Base-by-base conservation (phyloP, 2,888 invertebrate species). In the Belgica antarctica region DNA sequence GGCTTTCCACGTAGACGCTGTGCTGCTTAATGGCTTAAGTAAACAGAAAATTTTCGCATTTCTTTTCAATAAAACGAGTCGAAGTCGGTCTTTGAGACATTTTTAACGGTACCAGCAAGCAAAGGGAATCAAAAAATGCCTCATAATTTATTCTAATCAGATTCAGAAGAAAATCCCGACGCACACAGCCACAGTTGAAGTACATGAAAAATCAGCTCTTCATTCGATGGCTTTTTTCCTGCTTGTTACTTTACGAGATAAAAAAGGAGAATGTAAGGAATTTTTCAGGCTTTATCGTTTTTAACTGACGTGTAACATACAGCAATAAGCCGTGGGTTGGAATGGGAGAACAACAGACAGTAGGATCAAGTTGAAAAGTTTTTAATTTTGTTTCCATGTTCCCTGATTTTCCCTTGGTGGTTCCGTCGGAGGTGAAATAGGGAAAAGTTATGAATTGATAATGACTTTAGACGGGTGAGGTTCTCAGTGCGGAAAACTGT, bases 111-210 rank as follows among this genome's bases (percentile, higher is more conserved):
- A n/a, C n/a, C n/a, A n/a, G 41, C 22, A 52, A 7, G 22, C 52
- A 22, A 31, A 8, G 34, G 34, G 12, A 31, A 31, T 31, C 34
- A 31, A 5, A 31, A 31, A 8, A 31, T 31, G 34, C 34, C 12
- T 59, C 25, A 25, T 59, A 59, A 59, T 59, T 59, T 59, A 59
- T 59, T 59, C 59, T 59, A 59, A 59, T 59, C 59, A 59, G 59
- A 59, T 59, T 59, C 27, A 5, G 8, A 5, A 27, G 22, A 27
- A 19, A 5, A 19, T 22, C 27, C 46, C n/a, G 4, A 46, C 46
- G 15, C 46, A n/a, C 17, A 7, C 46, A 46, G 12, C 17, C 46
- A 46, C n/a, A n/a, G n/a, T n/a, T n/a, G n/a, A n/a, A n/a, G n/a
- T n/a, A n/a, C n/a, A n/a, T n/a, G n/a, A n/a, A n/a, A n/a, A n/a